Percentiles rank a stretch among this genome's conserved stretches.
phyloP scores from a whole-genome alignment of 2,113 vertebrate genomes.

The Cardinalis cardinalis region DNA sequence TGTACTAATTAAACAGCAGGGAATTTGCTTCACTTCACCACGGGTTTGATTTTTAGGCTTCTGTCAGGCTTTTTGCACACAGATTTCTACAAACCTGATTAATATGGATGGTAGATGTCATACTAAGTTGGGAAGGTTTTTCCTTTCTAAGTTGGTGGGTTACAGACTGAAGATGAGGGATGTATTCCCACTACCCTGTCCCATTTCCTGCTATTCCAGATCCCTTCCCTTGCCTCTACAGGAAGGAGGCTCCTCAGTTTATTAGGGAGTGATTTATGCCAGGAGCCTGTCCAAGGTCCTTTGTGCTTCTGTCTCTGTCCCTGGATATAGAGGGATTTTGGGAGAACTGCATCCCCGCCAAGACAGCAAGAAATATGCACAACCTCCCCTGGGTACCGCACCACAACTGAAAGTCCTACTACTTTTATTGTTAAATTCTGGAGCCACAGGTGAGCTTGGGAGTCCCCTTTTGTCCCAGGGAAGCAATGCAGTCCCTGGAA shows the following conservation, averaged over 20 bases:
- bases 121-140: background rate
- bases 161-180: background rate
- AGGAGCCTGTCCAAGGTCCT: background rate
- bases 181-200: background rate
- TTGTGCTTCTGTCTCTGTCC: background rate
- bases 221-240: background rate
- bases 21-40: background rate
- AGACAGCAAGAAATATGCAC: background rate
- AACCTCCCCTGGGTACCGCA: background rate
- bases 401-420: background rate
- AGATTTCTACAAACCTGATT: background rate
- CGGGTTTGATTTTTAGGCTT: background rate
- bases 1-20: slow-evolving; percentile 27
- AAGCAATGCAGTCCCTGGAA: background rate
- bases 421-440: background rate
- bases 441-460: rapidly evolving
- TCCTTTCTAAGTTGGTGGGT: rapidly evolving
- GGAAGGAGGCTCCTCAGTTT: background rate
- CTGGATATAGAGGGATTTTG: background rate
- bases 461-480: background rate
- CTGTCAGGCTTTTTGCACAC: background rate
- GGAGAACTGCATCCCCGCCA: background rate
- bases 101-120: background rate
- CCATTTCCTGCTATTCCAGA: background rate
- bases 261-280: background rate